Base-by-base conservation (phyloP, 2,113 vertebrate genomes). In the Perccottus glenii region DNA sequence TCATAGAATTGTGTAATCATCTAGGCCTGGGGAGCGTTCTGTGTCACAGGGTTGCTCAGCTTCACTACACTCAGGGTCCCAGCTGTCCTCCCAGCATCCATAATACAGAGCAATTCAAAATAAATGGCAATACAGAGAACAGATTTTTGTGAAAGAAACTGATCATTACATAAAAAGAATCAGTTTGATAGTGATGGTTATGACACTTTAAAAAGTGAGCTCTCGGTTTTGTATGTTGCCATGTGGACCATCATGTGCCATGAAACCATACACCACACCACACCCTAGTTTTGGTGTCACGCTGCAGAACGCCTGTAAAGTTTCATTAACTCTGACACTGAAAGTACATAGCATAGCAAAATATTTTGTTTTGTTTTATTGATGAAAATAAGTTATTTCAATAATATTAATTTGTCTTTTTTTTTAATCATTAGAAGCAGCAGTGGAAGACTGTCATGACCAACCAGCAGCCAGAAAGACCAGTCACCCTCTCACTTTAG, bases 401-500 rank as follows among this genome's bases (percentile, higher is more conserved):
- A 50, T 27, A 50, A 8, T 8, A 40, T 40, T 19, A 10, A 36
- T 1, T 27, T 27, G 19, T 65, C 12, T 81, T 12, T 72, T 65
- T 69, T 61, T 15, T 81, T 45, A 64, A 27, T 63, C 68, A 33
- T 35, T 86, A 88, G 85, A 56, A 48, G 11, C 49, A 6, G 33
- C 49, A 62, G 53, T 73, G 59, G 45, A 55, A 85, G 19, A 64
- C 90, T 91, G 88, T 57, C 83, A 68, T 88, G 81, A 90, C 75
- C 44, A 68, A 50, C 59, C 47, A 51, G 51, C 36, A 64, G 53
- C 46, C 64, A 59, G 51, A 78, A 57, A 78, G 73, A 79, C 74
- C 47, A 50, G 60, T 64, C 61, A 50, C 52, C 52, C 67, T 42
- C 57, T 74, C 50, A 60, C 9, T 15, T 48, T 48, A 65, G 35